Percentiles rank a stretch among this genome's conserved stretches.
phyloP scores from a whole-genome alignment of 2,113 vertebrate species.

The Myocastor coypus region DNA sequence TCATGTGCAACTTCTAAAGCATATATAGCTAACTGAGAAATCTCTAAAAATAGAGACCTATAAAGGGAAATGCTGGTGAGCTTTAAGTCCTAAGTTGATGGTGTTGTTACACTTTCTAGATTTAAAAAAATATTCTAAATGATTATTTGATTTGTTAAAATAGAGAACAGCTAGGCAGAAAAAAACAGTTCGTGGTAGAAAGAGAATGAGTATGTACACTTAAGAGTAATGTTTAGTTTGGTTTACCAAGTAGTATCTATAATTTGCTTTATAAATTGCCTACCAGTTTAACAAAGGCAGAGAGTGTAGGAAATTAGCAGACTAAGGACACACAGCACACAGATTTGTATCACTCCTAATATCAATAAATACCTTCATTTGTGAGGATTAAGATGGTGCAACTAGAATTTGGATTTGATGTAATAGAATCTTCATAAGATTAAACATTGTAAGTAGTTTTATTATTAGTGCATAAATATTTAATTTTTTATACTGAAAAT shows the following conservation, averaged over 20 bases:
- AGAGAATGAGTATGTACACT: not conserved
- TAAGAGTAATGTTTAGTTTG: not conserved
- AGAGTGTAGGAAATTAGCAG: not conserved
- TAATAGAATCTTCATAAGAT: not conserved
- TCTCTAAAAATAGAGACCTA: constrained; percentile 58
- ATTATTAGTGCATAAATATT: not conserved
- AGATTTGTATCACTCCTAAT: not conserved
- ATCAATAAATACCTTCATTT: not conserved
- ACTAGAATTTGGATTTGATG: not conserved
- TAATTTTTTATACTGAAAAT: not conserved
- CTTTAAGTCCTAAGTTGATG: constrained; percentile 30
- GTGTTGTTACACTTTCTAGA: not conserved
- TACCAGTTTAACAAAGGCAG: not conserved
- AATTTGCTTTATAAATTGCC: not conserved
- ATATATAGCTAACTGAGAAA: constrained; percentile 47
- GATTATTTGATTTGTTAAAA: constrained; percentile 43
- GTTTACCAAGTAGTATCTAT: constrained; percentile 24
- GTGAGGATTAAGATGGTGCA: not conserved
- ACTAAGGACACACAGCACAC: not conserved
- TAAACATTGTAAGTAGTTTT: constrained; percentile 19
- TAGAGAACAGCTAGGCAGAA: not conserved
- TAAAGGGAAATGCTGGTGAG: constrained; percentile 49
- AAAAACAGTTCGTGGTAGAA: not conserved
- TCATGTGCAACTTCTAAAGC: constrained; percentile 37
- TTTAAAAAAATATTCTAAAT: not conserved